Conservation (phyloP, 2,113 vertebrate genomes). For the Dromiciops gliroides region DNA sequence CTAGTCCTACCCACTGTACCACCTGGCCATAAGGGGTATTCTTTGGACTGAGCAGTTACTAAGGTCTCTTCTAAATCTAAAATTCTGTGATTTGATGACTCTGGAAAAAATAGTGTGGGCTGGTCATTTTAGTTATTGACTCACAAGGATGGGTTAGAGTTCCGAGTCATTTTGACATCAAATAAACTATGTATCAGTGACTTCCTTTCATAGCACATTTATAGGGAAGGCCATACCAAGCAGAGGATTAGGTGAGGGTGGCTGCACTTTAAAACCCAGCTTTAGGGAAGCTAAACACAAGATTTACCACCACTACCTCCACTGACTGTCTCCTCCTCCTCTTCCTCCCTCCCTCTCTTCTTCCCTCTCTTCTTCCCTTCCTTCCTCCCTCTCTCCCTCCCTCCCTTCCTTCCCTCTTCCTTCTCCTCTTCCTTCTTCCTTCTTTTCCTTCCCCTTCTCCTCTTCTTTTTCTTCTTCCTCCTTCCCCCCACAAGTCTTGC, state of each 20-base stretch:
- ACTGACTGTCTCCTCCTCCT: slow-evolving; percentile 14
- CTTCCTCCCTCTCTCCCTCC: background rate
- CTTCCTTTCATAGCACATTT: background rate
- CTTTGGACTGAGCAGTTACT: background rate
- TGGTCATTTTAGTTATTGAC: background rate
- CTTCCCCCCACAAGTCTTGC: slow-evolving; percentile 57
- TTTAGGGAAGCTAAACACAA: slow-evolving; percentile 49
- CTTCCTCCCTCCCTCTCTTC: slow-evolving; percentile 7
- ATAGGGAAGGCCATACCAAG: background rate
- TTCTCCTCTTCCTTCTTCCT: background rate
- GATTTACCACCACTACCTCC: background rate
- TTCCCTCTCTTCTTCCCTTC: background rate
- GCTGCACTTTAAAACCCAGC: background rate
- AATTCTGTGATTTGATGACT: background rate
- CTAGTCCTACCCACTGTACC: background rate
- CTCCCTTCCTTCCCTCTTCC: slow-evolving; percentile 16
- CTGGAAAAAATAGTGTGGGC: background rate
- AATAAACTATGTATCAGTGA: background rate
- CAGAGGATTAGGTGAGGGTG: background rate
- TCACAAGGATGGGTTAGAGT: slow-evolving; percentile 2
- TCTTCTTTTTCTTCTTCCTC: background rate
- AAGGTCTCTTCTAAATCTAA: background rate
- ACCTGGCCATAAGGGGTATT: background rate
- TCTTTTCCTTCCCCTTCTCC: background rate
- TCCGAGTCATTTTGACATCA: slow-evolving; percentile 6